Conservation (phyloP, 2,113 vertebrate genomes). For the Hippolais icterina region DNA sequence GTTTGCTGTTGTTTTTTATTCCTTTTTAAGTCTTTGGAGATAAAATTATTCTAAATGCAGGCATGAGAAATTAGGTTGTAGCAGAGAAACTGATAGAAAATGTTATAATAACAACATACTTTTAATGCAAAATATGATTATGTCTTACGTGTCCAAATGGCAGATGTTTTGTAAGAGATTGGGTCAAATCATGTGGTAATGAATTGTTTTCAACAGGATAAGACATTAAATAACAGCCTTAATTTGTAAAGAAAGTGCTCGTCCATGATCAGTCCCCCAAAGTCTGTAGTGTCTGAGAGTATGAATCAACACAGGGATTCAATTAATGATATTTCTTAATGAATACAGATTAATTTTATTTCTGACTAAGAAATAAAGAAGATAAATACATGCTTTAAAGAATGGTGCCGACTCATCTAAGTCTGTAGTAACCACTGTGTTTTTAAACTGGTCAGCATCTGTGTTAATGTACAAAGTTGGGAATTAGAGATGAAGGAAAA, state of each 20-base stretch:
- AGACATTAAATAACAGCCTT: background rate
- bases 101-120: accelerated
- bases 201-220: background rate
- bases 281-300: background rate
- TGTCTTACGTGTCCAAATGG: background rate
- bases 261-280: background rate
- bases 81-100: background rate
- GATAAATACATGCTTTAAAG: background rate
- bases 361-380: background rate
- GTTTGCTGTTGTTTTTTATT: background rate
- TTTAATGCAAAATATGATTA: background rate
- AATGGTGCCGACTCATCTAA: background rate
- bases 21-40: background rate
- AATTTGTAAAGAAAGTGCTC: background rate
- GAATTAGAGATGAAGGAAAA: background rate
- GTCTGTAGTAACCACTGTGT: background rate
- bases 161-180: background rate
- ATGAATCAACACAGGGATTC: background rate
- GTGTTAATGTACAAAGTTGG: background rate
- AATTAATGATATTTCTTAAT: background rate
- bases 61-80: background rate
- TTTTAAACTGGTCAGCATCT: background rate
- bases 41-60: background rate
- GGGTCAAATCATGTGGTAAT: background rate
- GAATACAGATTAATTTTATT: background rate